phyloP scores from a whole-genome alignment of 2,113 vertebrate species.

The Pelmatolapia mariae region DNA sequence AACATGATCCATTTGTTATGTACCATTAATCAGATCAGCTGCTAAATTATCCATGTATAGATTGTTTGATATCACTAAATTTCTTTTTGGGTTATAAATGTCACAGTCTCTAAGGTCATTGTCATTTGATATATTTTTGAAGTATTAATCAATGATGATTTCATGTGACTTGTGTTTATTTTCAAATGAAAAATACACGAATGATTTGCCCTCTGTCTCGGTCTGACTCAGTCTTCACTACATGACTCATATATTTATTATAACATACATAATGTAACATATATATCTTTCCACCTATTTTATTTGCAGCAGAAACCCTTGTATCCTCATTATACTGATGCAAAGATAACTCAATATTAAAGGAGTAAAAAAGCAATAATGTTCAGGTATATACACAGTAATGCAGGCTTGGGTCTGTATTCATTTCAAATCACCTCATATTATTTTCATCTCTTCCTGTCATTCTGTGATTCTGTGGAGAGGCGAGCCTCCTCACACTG shows the following conservation, averaged over 20 bases:
- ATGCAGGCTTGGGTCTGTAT: background rate
- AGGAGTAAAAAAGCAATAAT: background rate
- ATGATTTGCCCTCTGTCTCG: background rate
- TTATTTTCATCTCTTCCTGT: slow-evolving; percentile 19
- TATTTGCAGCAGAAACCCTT: background rate
- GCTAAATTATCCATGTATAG: background rate
- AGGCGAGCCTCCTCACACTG: background rate
- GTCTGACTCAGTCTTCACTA: background rate
- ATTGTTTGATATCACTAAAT: background rate
- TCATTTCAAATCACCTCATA: background rate
- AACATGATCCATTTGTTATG: background rate
- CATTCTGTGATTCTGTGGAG: background rate
- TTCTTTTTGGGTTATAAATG: background rate
- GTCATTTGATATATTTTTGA: background rate
- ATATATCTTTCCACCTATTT: background rate
- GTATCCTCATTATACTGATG: background rate
- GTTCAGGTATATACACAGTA: background rate
- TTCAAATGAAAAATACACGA: background rate
- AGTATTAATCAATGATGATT: background rate
- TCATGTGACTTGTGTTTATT: background rate
- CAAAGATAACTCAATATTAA: background rate
- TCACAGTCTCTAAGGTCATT: background rate
- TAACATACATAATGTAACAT: background rate
- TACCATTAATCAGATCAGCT: background rate
- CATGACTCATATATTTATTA: background rate